phyloP scores from a whole-genome alignment of 1,140 invertebrate genomes.

The Lasioglossum albipes region DNA sequence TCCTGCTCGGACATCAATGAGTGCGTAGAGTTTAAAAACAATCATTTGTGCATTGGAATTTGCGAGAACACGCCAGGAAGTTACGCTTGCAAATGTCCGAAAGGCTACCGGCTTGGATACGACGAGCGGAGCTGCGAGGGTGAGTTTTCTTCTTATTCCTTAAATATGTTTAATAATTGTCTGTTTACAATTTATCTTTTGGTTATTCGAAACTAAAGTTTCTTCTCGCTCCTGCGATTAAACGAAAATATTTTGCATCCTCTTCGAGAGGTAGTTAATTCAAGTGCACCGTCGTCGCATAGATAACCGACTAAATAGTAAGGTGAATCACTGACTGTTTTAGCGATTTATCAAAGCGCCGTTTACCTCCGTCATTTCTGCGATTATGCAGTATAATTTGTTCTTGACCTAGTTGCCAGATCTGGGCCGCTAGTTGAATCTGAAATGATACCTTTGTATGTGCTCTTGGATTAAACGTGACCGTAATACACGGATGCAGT shows the following conservation, averaged over 20 bases:
- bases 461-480: conserved; percentile 22
- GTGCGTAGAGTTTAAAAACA: conserved; percentile 86
- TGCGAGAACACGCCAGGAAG: conserved; percentile 94
- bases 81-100: conserved; percentile 92
- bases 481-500: neutral
- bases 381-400: conserved; percentile 31
- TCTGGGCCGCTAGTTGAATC: conserved; percentile 31
- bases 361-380: conserved; percentile 22
- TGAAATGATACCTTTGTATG: neutral
- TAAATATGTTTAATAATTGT: no score
- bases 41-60: conserved; percentile 89
- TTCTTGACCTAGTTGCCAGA: conserved; percentile 55
- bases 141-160: conserved; percentile 61
- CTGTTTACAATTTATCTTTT: no score
- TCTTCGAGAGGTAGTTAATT: neutral
- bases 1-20: conserved; percentile 94
- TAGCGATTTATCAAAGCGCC: neutral
- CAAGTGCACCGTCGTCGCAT: neutral
- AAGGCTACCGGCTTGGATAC: conserved; percentile 87
- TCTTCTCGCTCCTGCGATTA: no score
- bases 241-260: no score
- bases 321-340: neutral
- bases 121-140: conserved; percentile 89
- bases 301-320: neutral
- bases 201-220: no score